Percentiles rank a stretch among this genome's conserved stretches.
These are phyloP conservation scores for Eretmocerus hayati DNA, from an alignment of 2,888 invertebrate species.

Conservation along the genomic window DNA sequence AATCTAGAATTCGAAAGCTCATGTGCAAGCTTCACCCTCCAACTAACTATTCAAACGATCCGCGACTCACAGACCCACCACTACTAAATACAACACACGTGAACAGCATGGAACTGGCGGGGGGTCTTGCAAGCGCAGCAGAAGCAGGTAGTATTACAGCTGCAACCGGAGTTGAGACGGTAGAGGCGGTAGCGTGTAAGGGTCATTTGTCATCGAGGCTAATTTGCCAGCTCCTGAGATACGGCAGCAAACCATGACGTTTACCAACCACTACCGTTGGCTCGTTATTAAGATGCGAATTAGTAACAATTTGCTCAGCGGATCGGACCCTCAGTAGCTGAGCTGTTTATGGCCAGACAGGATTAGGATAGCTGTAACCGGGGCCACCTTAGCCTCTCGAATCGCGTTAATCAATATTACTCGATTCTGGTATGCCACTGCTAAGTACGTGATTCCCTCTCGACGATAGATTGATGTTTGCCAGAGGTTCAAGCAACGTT, in stretches of 20 bases:
- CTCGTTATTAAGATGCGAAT: conserved; percentile 48
- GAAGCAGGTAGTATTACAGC: conserved; percentile 7
- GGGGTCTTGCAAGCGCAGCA: conserved; percentile 10
- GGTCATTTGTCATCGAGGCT: conserved; percentile 46
- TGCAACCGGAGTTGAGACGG: not conserved
- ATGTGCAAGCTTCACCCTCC: too few species aligned
- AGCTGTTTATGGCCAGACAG: conserved; percentile 46
- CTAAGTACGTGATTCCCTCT: too few species aligned
- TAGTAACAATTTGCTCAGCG: conserved; percentile 47
- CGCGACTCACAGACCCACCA: too few species aligned
- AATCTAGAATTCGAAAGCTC: too few species aligned
- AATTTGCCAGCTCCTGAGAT: conserved; percentile 48
- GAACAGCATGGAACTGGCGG: too few species aligned
- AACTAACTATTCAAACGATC: too few species aligned
- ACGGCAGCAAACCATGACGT: conserved; percentile 47
- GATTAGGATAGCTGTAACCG: conserved; percentile 44
- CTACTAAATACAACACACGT: too few species aligned
- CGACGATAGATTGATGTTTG: too few species aligned
- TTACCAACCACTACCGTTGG: too few species aligned
- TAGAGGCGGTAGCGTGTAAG: conserved; percentile 27
- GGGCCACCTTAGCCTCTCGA: conserved; percentile 31
- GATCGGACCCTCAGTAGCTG: conserved; percentile 44
- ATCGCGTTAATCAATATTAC: conserved; percentile 46
- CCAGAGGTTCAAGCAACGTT: too few species aligned
- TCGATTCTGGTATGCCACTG: conserved; percentile 18